Percentiles rank a stretch among this genome's conserved stretches.
Conservation (phyloP, 2,797 vertebrate species). For the Cyprinodon diabolis region DNA sequence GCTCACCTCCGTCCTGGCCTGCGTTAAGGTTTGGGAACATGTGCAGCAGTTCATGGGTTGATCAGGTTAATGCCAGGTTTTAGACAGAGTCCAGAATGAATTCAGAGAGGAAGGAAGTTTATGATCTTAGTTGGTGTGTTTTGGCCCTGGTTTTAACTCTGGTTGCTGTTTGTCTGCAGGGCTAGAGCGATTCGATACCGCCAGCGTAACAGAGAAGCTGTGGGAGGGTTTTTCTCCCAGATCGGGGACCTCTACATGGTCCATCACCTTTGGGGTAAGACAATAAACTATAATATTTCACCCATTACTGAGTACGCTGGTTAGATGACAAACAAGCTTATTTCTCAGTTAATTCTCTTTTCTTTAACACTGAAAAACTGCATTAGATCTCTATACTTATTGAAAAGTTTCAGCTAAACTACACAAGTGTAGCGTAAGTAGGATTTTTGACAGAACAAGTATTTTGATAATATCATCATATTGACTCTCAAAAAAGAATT, state of each 20-base stretch:
- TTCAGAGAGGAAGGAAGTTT: conserved; percentile 5
- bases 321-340: not conserved
- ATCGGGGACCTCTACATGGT: conserved; percentile 97
- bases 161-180: conserved; percentile 75
- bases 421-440: not conserved
- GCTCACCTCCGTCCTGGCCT: conserved; percentile 16
- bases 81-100: conserved; percentile 25
- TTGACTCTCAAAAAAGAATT: not conserved
- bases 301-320: not conserved
- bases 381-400: not conserved
- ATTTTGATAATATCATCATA: not conserved
- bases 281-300: not conserved
- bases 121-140: conserved; percentile 20
- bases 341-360: not conserved
- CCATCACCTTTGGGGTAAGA: conserved; percentile 87
- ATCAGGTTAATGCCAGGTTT: conserved; percentile 14
- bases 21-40: conserved; percentile 19
- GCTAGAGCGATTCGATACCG: conserved; percentile 92
- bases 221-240: conserved; percentile 97
- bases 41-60: conserved; percentile 3
- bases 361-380: not conserved
- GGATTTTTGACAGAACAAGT: not conserved
- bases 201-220: conserved; percentile 90
- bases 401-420: not conserved
- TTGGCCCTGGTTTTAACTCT: conserved; percentile 34